Percentiles rank a stretch among this genome's conserved stretches.
phyloP scores from a whole-genome alignment of 2,888 invertebrate species.

The Metalampra italica region DNA sequence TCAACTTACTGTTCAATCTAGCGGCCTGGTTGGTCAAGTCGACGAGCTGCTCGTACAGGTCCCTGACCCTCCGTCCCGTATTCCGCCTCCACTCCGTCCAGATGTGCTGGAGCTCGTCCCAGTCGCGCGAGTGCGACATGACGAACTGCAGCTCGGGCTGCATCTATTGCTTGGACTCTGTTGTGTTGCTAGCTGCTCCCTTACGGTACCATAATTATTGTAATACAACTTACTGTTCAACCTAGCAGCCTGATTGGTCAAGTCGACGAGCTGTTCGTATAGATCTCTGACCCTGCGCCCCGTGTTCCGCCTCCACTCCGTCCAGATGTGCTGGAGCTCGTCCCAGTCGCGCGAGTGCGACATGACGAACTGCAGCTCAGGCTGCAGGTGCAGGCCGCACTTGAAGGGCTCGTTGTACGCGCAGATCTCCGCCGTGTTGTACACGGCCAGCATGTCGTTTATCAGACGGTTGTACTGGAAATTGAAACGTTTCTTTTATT shows the following conservation, averaged over 20 bases:
- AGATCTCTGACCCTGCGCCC: constrained; percentile 87
- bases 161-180: too few relatives aligned
- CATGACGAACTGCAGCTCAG: constrained; percentile 88
- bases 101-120: constrained; percentile 91
- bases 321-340: constrained; percentile 92
- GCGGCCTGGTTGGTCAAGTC: constrained; percentile 90
- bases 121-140: constrained; percentile 87
- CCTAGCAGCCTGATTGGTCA: constrained; percentile 89
- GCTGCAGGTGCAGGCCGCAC: constrained; percentile 89
- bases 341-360: constrained; percentile 89
- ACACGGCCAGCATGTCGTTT: constrained; percentile 92
- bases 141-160: constrained; percentile 88
- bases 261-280: constrained; percentile 87
- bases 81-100: constrained; percentile 96
- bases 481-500: constrained; percentile 10
- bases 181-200: too few relatives aligned
- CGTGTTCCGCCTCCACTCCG: constrained; percentile 92
- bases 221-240: constrained; percentile 87
- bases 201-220: too few relatives aligned
- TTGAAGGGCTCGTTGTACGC: constrained; percentile 90
- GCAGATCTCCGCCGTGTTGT: constrained; percentile 91
- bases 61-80: constrained; percentile 87
- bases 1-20: constrained; percentile 87
- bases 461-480: constrained; percentile 91
- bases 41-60: constrained; percentile 88